Base-by-base conservation (phyloP, 2,888 invertebrate species). In the Harpalus rubripes region DNA sequence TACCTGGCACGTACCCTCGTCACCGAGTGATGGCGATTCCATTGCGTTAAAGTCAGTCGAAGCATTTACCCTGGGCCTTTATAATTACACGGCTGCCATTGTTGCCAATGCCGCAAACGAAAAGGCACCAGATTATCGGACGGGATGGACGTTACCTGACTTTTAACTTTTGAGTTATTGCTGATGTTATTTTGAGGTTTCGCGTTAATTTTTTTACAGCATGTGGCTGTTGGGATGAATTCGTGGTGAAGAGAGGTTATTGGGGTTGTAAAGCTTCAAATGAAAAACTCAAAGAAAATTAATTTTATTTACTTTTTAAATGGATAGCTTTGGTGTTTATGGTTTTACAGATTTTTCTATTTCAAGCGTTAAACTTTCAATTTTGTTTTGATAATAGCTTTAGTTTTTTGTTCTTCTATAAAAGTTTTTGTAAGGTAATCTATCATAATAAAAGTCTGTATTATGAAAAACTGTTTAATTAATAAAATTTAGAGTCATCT, bases 21-120 rank as follows among this genome's bases (percentile, higher is more conserved):
- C 85, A 84, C 63, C 41, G 56, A 82, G 68, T 84, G 41, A 65
- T 78, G 80, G 78, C 39, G 68, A 58, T 65, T 56, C 32, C 58
- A 85, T 85, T 85, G 85, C 85, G 85, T 85, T 85, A 85, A 85
- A 85, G 85, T 85, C 85, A 85, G 65, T 80, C 78, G 15, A 63
- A 79, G 80, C 65, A 68, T 65, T 84, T 84, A 56, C 39, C 84
- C 68, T 44, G 15, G 59, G 59, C 26, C 78, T 84, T 78, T 80
- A 85, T 85, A 85, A 85, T 85, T 85, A 85, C 85, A 80, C 59
- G 85, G 68, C 65, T 84, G 80, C 85, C 80, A 85, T 85, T 85
- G 85, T 85, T 79, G 59, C 80, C 85, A 85, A 80, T 68, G 79
- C 84, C 78, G 76, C 82, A 82, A 68, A 68, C 78, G 78, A 78